Evolutionary conservation across 2,113 vertebrate species (phyloP).

Genomic region (Trachemys scripta): DNA sequence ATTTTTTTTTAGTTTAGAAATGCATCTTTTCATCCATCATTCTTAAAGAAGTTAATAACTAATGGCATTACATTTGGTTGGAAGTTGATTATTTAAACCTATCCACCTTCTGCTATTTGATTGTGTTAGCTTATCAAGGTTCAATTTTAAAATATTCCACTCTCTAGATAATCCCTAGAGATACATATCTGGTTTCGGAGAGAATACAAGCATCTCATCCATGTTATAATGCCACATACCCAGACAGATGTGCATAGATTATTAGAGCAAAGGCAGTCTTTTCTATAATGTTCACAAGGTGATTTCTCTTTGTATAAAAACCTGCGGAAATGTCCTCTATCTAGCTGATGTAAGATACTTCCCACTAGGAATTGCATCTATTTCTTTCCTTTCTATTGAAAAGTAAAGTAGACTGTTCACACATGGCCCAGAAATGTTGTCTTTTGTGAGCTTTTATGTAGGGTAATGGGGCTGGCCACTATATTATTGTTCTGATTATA

Average conservation of each 20-base stretch:
- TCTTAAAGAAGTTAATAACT: background rate
- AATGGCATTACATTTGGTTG: background rate
- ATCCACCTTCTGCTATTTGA: background rate
- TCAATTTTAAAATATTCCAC: background rate
- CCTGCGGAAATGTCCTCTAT: background rate
- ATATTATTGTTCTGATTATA: conserved; percentile 32
- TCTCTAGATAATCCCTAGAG: background rate
- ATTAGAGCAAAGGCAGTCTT: background rate
- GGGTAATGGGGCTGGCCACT: conserved; percentile 47
- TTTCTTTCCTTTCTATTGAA: background rate
- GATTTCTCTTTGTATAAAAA: background rate
- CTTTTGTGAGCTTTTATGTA: conserved; percentile 42
- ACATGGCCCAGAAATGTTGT: conserved; percentile 9
- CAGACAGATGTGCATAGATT: background rate
- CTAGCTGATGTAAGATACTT: background rate
- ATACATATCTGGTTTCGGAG: background rate
- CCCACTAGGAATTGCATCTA: background rate
- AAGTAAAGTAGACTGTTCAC: background rate
- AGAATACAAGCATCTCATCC: background rate
- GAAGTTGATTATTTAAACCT: background rate
- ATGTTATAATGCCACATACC: background rate
- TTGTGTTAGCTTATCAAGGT: background rate
- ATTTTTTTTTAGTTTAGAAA: background rate
- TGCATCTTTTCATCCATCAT: background rate
- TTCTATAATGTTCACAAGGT: background rate